phyloP scores from a whole-genome alignment of 2,797 vertebrate genomes.

The Antrozous pallidus region DNA sequence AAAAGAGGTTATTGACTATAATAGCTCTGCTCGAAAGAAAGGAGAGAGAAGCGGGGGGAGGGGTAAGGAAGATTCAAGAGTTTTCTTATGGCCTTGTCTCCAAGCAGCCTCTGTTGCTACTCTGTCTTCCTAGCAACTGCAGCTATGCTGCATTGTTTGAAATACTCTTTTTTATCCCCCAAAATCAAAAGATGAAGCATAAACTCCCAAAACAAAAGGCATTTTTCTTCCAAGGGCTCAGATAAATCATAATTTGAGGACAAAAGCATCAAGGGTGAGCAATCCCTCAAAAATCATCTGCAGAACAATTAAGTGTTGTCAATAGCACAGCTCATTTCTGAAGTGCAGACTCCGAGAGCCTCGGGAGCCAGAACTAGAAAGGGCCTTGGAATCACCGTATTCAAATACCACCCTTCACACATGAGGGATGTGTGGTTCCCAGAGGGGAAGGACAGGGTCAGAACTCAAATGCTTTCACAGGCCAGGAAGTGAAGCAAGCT shows the following conservation, averaged over 20 bases:
- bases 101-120: constrained; percentile 4
- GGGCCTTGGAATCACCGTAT: not conserved
- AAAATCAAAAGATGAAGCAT: constrained; percentile 62
- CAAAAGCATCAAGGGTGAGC: constrained; percentile 60
- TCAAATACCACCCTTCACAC: not conserved
- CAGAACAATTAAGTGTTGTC: constrained; percentile 46
- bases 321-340: constrained; percentile 16
- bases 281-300: constrained; percentile 51
- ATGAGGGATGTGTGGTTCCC: not conserved
- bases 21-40: not conserved
- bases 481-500: not conserved
- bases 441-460: not conserved
- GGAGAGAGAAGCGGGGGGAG: fast-evolving
- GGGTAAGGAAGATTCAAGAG: not conserved
- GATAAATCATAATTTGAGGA: constrained; percentile 65
- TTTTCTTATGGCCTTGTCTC: constrained; percentile 29
- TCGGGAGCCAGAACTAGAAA: not conserved
- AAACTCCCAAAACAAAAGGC: constrained; percentile 59
- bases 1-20: not conserved
- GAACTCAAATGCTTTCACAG: not conserved
- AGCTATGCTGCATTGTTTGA: constrained; percentile 42
- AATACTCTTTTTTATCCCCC: constrained; percentile 30
- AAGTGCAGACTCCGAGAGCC: not conserved
- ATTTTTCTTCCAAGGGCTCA: constrained; percentile 52
- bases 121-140: constrained; percentile 58